A percentile compares a stretch with the other conserved stretches of the same genome.
phyloP scores from a whole-genome alignment of 2,888 invertebrate genomes.

The Fragum sueziense region DNA sequence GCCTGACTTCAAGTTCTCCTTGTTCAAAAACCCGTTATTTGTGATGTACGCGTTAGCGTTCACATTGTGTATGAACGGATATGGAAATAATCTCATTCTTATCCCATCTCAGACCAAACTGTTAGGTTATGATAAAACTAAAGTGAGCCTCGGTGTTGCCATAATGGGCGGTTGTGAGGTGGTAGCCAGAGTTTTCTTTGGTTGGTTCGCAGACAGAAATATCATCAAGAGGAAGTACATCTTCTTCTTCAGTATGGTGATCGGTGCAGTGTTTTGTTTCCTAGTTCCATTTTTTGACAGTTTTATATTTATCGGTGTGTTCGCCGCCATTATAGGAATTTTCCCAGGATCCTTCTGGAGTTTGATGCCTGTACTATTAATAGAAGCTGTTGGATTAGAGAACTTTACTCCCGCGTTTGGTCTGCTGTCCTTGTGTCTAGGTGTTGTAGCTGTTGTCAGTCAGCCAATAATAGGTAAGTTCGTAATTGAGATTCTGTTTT shows the following conservation, averaged over 20 bases:
- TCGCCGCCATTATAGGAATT: constrained; percentile 60
- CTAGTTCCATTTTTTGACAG: constrained; percentile 53
- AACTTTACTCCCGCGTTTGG: constrained; percentile 62
- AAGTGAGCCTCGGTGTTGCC: constrained; percentile 83
- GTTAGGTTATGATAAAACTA: constrained; percentile 85
- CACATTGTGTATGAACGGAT: constrained; percentile 89
- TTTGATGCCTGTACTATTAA: constrained; percentile 58
- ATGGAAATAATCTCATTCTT: constrained; percentile 90
- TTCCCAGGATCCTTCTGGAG: constrained; percentile 65
- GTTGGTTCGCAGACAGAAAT: constrained; percentile 87
- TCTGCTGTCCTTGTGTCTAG: constrained; percentile 53
- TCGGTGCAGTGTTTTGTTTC: constrained; percentile 48
- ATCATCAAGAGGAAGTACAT: constrained; percentile 84
- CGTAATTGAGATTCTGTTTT: too few species aligned
- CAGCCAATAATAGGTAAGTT: constrained; percentile 64
- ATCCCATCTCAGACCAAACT: constrained; percentile 88
- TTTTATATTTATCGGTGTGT: constrained; percentile 50
- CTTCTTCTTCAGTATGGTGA: constrained; percentile 47
- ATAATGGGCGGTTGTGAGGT: constrained; percentile 89
- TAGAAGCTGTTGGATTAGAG: constrained; percentile 62
- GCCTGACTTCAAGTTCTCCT: constrained; percentile 37
- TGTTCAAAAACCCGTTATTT: constrained; percentile 82
- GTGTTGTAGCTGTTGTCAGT: constrained; percentile 52
- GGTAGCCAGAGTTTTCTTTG: constrained; percentile 88
- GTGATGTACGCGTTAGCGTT: constrained; percentile 89